Evolutionary conservation across 2,113 vertebrate species (phyloP).

Genomic region (Rhineura floridana): DNA sequence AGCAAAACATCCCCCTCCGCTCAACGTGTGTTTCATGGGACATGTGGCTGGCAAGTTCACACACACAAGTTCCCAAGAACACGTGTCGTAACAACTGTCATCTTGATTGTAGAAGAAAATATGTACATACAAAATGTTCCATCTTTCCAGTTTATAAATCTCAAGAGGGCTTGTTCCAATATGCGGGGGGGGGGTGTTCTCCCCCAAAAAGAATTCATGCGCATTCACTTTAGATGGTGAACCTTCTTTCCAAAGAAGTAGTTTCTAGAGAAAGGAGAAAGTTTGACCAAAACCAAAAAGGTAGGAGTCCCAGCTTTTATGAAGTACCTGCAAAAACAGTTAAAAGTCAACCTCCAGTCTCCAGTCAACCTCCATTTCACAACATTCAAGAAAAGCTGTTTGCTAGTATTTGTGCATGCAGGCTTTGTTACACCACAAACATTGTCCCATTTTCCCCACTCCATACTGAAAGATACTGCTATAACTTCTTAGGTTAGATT

Average conservation of each 20-base stretch:
- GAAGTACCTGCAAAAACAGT: constrained; percentile 79
- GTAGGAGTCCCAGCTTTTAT: constrained; percentile 87
- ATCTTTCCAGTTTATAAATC: background rate
- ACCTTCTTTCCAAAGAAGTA: constrained; percentile 84
- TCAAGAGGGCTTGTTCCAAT: constrained; percentile 1
- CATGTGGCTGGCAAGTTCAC: too few species aligned
- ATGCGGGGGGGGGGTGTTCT: background rate
- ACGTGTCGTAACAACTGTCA: too few species aligned
- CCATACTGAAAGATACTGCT: background rate
- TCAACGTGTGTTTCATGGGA: too few species aligned
- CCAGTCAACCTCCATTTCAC: background rate
- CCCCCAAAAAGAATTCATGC: background rate
- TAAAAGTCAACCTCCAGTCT: constrained; percentile 20
- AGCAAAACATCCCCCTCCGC: too few species aligned
- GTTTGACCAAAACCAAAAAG: constrained; percentile 83
- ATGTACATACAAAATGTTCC: constrained; percentile 7
- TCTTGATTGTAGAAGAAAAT: background rate
- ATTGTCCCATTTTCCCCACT: background rate
- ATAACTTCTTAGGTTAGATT: background rate
- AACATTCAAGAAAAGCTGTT: background rate
- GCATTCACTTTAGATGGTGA: constrained; percentile 56
- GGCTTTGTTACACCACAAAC: background rate
- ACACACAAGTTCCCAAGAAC: too few species aligned
- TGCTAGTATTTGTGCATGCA: background rate
- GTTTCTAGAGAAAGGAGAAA: constrained; percentile 80